Percentiles rank a stretch among this genome's conserved stretches.
Conservation (phyloP, 2,113 vertebrate genomes). For the Indicator indicator region DNA sequence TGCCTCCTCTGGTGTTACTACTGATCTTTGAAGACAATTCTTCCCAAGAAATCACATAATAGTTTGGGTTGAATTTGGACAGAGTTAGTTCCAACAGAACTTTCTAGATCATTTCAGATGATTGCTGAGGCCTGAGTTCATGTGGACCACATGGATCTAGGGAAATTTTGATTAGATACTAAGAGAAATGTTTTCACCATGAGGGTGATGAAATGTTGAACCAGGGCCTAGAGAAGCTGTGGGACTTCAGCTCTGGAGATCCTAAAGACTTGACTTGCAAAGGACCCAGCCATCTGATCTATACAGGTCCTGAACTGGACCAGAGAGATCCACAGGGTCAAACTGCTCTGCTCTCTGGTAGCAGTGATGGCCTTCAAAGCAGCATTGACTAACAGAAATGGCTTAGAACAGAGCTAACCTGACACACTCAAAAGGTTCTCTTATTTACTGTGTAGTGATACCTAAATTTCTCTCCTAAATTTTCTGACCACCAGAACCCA, state of each 20-base stretch:
- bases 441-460: background rate
- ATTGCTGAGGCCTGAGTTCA: background rate
- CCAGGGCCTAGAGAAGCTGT: background rate
- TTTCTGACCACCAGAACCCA: background rate
- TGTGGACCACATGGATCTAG: background rate
- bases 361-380: background rate
- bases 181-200: background rate
- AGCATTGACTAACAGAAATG: background rate
- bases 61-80: too few species aligned
- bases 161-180: background rate
- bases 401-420: background rate
- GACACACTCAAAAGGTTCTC: background rate
- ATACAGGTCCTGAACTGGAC: background rate
- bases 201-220: background rate
- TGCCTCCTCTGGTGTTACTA: too few species aligned
- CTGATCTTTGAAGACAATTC: too few species aligned
- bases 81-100: too few species aligned
- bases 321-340: background rate
- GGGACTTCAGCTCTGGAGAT: background rate
- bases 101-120: too few species aligned
- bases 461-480: background rate
- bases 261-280: background rate
- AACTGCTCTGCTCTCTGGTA: background rate
- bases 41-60: too few species aligned
- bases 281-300: background rate